Conservation (phyloP, 1,140 invertebrate species). For the Diachasma alloeum region DNA sequence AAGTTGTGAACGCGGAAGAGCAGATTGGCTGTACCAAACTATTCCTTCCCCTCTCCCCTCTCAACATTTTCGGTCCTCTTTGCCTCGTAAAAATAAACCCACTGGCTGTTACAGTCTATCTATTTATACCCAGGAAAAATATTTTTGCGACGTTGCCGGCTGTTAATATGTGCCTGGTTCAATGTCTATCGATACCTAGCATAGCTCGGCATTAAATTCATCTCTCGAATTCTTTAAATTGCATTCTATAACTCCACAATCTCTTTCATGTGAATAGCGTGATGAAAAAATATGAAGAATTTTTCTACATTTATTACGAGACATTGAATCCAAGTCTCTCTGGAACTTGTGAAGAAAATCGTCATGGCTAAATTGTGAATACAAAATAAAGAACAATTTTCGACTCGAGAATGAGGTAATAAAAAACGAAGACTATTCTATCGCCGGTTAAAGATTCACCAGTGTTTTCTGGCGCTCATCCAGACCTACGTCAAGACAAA, state of each 20-base stretch:
- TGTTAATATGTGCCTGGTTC: constrained; percentile 39
- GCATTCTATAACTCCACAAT: too few relatives aligned
- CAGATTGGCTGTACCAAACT: neutral
- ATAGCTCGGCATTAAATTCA: neutral
- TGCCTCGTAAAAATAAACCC: constrained; percentile 49
- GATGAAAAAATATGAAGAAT: too few relatives aligned
- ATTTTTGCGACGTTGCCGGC: constrained; percentile 51
- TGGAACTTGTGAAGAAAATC: too few relatives aligned
- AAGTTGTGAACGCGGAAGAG: constrained; percentile 1
- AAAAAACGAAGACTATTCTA: neutral
- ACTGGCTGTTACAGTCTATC: constrained; percentile 41
- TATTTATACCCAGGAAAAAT: constrained; percentile 60
- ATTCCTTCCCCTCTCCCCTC: neutral
- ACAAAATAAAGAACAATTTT: too few relatives aligned
- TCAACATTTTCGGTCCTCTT: neutral
- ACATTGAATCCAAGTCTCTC: too few relatives aligned
- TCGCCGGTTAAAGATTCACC: neutral
- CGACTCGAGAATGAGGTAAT: too few relatives aligned
- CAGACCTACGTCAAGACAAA: constrained; percentile 50
- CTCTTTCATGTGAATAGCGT: too few relatives aligned
- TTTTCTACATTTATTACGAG: too few relatives aligned
- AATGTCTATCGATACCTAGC: constrained; percentile 18
- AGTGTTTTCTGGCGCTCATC: constrained; percentile 39
- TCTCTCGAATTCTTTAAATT: neutral
- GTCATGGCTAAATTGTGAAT: too few relatives aligned